phyloP scores from a whole-genome alignment of 2,888 invertebrate species.

The Diachrysia chrysitis region DNA sequence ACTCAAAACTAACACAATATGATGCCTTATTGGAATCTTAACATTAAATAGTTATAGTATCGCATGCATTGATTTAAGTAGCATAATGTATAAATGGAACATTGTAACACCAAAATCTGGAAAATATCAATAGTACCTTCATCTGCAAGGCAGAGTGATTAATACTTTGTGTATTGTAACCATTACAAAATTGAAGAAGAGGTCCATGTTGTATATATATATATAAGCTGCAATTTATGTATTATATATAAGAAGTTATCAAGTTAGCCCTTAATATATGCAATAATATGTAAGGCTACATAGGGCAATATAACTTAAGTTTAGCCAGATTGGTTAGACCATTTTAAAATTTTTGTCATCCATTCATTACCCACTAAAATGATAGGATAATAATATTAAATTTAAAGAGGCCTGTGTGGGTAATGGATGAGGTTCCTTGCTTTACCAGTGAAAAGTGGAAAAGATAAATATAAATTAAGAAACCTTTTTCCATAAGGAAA shows the following conservation, averaged over 20 bases:
- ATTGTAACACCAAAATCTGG: conserved; percentile 12
- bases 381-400: conserved; percentile 12
- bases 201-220: conserved; percentile 5
- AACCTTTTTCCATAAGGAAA: conserved; percentile 40
- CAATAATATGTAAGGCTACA: conserved; percentile 39
- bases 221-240: conserved; percentile 37
- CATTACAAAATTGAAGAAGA: not conserved
- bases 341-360: conserved; percentile 18
- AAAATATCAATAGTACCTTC: conserved; percentile 13
- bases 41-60: conserved; percentile 22
- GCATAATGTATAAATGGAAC: conserved; percentile 24
- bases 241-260: too few species aligned
- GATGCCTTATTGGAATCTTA: conserved; percentile 44
- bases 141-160: conserved; percentile 1
- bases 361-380: conserved; percentile 22
- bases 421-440: conserved; percentile 37
- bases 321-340: conserved; percentile 12
- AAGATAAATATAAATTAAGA: conserved; percentile 35
- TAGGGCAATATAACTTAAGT: conserved; percentile 18
- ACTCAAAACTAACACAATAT: conserved; percentile 26
- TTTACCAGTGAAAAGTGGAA: conserved; percentile 52
- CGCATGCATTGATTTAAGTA: conserved; percentile 42
- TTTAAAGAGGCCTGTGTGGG: conserved; percentile 9
- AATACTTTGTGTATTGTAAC: conserved; percentile 8
- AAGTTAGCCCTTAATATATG: conserved; percentile 28